Base-by-base conservation (phyloP, 2,888 invertebrate genomes). In the Lymantria monacha region DNA sequence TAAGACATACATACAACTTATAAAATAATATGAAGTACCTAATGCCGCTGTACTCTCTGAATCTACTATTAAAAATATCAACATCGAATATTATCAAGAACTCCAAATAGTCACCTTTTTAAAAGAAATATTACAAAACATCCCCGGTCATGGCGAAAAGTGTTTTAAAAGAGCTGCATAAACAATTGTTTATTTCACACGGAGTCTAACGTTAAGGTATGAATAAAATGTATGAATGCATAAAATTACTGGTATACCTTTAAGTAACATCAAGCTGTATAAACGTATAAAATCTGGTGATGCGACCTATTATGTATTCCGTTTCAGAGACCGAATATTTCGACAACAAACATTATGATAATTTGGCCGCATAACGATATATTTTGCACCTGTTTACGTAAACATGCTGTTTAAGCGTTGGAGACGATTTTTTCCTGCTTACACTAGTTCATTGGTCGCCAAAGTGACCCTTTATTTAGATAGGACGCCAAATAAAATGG, bases 301-400 rank as follows among this genome's bases (percentile, higher is more conserved):
- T 71, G 75, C 74, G 79, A 77, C 69, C 81, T 83, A 85, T 87
- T 86, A 85, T 76, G 78, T 85, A 87, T 86, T 87, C 85, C 71
- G 81, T 81, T 84, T 80, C 70, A 73, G 70, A 73, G 75, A 76
- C 85, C 82, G 84, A 85, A 87, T 85, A 87, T 87, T 87, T 86
- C 83, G 84, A 85, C 85, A 84, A 83, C 85, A 85, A 87, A 87
- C 85, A 85, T 87, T 87, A 88, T 88, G 88, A 77, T 87, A 88
- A 88, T 88, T 78, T 73, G 70, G 75, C 76, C 81, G 76, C 79
- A 81, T 84, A 85, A 86, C 82, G 83, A 83, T 83, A 81, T 78
- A 81, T 84, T 87, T 85, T 87, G 85, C 86, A 87, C 87, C 86
- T 87, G 87, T 87, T 86, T 87, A 85, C 83, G 83, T 82, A 85